Base-by-base conservation (phyloP, 2,888 invertebrate species). In the Apotomis turbidana region DNA sequence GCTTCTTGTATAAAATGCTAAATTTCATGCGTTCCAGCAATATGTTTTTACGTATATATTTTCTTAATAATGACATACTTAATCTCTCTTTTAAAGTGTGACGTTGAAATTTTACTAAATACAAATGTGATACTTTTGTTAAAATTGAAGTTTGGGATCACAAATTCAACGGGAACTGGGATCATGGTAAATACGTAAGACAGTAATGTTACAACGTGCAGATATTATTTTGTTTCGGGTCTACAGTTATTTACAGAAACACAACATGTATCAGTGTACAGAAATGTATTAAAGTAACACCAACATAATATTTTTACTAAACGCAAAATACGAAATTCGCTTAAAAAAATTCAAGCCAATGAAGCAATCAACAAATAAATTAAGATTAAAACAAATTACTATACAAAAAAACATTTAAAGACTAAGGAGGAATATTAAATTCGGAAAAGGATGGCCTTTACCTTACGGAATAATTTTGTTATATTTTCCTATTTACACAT, bases 401-500 rank as follows among this genome's bases (percentile, higher is more conserved):
- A 57, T 71, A 71, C 67, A 68, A 61, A 68, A 51, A 57, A 12
- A 67, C 55, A 68, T 57, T 68, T 61, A 51, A 67, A 46, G 36
- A 67, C 49, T 67, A 71, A 60, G n/a, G 57, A 57, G 51, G 38
- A 15, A 62, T 58, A 13, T 68, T 57, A 58, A 60, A 71, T 10
- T 41, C 15, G 60, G 71, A n/a, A 58, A 52, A 62, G 51, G 61
- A 12, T 57, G 2, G 55, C 67, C 57, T 71, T 66, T 61, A 71
- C 67, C 57, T 51, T 66, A 55, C 51, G 15, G 36, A 64, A 64
- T 55, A 69, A 71, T 52, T 63, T 68, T 49, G 55, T 44, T 67
- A 44, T 69, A 66, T 66, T 61, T 57, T 68, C 27, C 64, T 85
- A 86, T 88, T 77, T 85, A 87, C 85, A 83, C 79, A 80, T 78